These are phyloP conservation scores for Torymus tubicola DNA, from an alignment of 2,888 invertebrate species.

Conservation along the genomic window DNA sequence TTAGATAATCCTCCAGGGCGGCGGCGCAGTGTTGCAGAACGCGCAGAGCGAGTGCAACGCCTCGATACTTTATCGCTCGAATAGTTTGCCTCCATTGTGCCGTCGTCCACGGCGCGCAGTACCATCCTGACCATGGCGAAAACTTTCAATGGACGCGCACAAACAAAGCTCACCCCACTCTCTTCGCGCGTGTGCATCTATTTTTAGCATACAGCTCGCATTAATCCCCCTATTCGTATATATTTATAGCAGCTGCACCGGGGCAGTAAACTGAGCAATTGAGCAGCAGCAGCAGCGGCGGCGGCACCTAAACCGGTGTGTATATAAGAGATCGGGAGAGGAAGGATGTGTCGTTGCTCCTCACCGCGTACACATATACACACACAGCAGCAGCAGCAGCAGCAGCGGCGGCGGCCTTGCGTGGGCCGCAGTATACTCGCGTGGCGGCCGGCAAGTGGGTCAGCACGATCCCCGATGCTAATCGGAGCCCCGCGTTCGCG, in stretches of 20 bases:
- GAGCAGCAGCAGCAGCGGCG: not conserved
- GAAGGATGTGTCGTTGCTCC: constrained; percentile 42
- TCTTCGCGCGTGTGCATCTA: too few species aligned
- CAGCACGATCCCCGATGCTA: constrained; percentile 46
- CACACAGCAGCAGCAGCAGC: not conserved
- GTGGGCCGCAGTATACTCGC: constrained; percentile 30
- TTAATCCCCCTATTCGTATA: too few species aligned
- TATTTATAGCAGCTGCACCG: too few species aligned
- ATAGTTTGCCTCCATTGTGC: constrained; percentile 6
- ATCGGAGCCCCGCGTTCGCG: constrained; percentile 8
- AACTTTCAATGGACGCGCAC: too few species aligned
- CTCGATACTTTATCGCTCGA: constrained; percentile 5
- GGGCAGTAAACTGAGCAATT: too few species aligned
- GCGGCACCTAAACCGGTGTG: constrained; percentile 10
- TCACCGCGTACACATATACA: not conserved
- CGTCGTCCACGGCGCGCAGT: not conserved
- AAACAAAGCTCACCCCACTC: too few species aligned
- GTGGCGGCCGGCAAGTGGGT: constrained; percentile 25
- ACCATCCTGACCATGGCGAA: too few species aligned
- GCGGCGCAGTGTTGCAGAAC: not conserved
- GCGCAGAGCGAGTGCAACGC: not conserved
- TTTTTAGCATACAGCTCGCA: too few species aligned
- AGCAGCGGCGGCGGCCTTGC: constrained; percentile 43
- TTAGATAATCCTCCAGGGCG: not conserved
- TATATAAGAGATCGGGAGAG: not conserved